Percentiles rank a stretch among this genome's conserved stretches.
Evolutionary conservation across 1,140 invertebrate species (phyloP).

Genomic region (Pseudomyrmex flavicornis): DNA sequence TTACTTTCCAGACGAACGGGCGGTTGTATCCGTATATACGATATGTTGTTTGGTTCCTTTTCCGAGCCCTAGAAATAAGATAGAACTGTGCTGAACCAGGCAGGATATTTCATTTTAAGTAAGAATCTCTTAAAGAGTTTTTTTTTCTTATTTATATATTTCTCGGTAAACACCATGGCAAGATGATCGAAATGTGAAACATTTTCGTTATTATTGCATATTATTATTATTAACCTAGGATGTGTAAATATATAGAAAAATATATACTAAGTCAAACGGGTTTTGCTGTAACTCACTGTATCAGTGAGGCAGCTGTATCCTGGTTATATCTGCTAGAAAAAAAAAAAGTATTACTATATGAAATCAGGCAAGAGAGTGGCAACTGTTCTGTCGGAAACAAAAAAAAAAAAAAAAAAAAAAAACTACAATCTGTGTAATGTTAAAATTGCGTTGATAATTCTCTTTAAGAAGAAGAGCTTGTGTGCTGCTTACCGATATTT

Average conservation of each 20-base stretch:
- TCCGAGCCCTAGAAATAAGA: constrained; percentile 18
- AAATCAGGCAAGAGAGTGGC: constrained; percentile 68
- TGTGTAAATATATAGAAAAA: constrained; percentile 79
- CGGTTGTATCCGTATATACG: no score
- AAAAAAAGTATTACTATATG: constrained; percentile 80
- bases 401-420: not conserved
- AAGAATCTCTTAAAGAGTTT: constrained; percentile 26
- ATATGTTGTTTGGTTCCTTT: no score
- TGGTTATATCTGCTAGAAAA: constrained; percentile 79
- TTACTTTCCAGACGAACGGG: no score
- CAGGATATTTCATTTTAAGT: constrained; percentile 71
- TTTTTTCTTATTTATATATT: constrained; percentile 46
- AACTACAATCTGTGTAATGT: constrained; percentile 24
- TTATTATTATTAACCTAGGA: constrained; percentile 79
- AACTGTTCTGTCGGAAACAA: constrained; percentile 50
- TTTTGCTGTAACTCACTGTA: constrained; percentile 82
- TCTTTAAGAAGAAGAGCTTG: constrained; percentile 6
- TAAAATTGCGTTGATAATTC: constrained; percentile 30
- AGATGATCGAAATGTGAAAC: constrained; percentile 54
- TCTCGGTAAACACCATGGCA: constrained; percentile 14
- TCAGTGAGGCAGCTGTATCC: constrained; percentile 81
- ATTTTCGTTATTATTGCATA: constrained; percentile 75
- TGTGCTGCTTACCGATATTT: not conserved
- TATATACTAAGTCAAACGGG: constrained; percentile 78
- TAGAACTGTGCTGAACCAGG: constrained; percentile 53